phyloP scores from a whole-genome alignment of 1,140 invertebrate genomes.

The Cheumatopsyche charites region DNA sequence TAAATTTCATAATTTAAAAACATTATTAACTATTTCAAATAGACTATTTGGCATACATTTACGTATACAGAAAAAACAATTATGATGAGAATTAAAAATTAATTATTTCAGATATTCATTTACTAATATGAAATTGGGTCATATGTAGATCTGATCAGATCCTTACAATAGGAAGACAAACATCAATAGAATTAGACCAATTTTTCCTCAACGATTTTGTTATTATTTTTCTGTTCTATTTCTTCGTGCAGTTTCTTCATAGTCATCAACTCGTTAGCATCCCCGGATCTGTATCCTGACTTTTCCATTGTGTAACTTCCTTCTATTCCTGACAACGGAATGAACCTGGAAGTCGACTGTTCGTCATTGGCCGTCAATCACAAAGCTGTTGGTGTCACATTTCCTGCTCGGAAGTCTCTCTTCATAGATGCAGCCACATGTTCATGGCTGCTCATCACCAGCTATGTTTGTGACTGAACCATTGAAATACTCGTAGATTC shows the following conservation, averaged over 20 bases:
- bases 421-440: conserved; percentile 53
- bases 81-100: too few species aligned
- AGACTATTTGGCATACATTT: too few species aligned
- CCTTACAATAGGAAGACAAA: not conserved
- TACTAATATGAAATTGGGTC: too few species aligned
- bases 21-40: too few species aligned
- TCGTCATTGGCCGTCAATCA: conserved; percentile 39
- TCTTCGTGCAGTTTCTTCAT: conserved; percentile 1
- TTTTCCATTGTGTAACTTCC: conserved; percentile 11
- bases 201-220: conserved; percentile 44
- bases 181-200: conserved; percentile 34
- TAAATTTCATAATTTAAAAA: too few species aligned
- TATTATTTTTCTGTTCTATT: conserved; percentile 32
- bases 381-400: conserved; percentile 44
- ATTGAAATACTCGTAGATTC: conserved; percentile 77
- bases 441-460: conserved; percentile 67
- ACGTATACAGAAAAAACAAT: too few species aligned
- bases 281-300: conserved; percentile 3
- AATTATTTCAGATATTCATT: too few species aligned
- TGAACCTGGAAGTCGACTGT: conserved; percentile 6
- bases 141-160: too few species aligned
- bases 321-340: conserved; percentile 13
- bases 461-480: conserved; percentile 78
- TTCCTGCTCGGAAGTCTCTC: conserved; percentile 37
- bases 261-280: not conserved